A percentile compares a stretch with the other conserved stretches of the same genome.
These are phyloP conservation scores for Lithobates pipiens DNA, from an alignment of 2,797 vertebrate species.

Conservation along the genomic window DNA sequence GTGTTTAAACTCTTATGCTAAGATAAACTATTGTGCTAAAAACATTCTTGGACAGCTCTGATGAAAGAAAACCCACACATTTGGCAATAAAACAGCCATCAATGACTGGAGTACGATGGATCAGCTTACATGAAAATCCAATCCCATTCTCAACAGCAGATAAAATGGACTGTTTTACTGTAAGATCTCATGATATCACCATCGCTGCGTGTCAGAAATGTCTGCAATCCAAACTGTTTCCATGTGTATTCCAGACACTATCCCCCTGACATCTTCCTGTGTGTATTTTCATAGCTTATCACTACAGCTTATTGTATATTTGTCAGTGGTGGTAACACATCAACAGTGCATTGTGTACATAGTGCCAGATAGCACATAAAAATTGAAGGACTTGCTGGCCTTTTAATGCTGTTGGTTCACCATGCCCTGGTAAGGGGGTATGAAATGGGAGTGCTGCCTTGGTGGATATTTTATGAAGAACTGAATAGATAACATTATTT, in stretches of 20 bases:
- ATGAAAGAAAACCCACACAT: background rate
- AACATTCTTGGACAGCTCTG: background rate
- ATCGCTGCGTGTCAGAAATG: too few relatives aligned
- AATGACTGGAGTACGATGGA: background rate
- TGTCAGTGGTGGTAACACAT: slow-evolving; percentile 12
- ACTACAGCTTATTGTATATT: slow-evolving; percentile 20
- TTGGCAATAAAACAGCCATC: too few relatives aligned
- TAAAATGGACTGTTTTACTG: background rate
- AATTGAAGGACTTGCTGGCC: slow-evolving; percentile 1
- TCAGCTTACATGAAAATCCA: background rate
- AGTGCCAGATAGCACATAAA: slow-evolving; percentile 1
- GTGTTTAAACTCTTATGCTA: background rate
- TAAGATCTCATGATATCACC: background rate
- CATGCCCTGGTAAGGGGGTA: slow-evolving; percentile 14
- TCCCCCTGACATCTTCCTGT: background rate
- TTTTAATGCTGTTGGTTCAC: slow-evolving; percentile 21
- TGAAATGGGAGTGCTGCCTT: slow-evolving; percentile 24
- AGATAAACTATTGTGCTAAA: background rate
- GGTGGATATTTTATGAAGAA: slow-evolving; percentile 44
- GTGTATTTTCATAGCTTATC: slow-evolving; percentile 22
- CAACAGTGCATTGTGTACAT: slow-evolving; percentile 32
- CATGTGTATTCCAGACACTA: background rate
- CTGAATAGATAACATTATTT: slow-evolving; percentile 4
- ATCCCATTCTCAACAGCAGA: background rate
- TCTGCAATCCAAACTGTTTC: background rate